Evolutionary conservation across 2,888 invertebrate genomes (phyloP), one percentile per base, ranked within the genome.

Genomic region (Tetragonisca angustula): DNA sequence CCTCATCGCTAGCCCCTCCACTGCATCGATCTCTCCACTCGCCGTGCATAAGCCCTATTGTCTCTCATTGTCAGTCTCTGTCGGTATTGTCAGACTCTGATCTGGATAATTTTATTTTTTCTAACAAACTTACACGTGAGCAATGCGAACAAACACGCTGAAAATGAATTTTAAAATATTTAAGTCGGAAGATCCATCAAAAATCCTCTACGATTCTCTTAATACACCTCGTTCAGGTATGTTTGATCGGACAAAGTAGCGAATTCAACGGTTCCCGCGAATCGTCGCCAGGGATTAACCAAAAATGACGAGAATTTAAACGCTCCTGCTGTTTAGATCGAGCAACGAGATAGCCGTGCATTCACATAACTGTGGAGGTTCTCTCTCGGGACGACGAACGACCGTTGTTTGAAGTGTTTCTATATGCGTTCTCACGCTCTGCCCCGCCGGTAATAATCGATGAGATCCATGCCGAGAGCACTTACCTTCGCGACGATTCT

Each of bases 241-340:
- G 77, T 83, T 79, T 84, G 75, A 76, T 67, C 62, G 68, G 43
- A 72, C 79, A 79, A 85, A 81, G 76, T 67, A 79, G 62, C 54
- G 68, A 56, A 43, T 59, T 86, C 85, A 90, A 88, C 87, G 84
- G 86, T 76, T 85, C 83, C 82, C 79, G 83, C 90, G 88, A 89
- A 90, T 89, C 91, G 87, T 68, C 62, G 65, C 2, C 43, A 2
- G 32, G 88, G 90, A 91, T 91, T 90, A 89, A 88, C 81, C 81
- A 68, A 82, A 43, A 73, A 87, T 81, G 88, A 81, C 74, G 56
- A 81, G 90, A 87, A 90, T 90, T 90, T 83, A 86, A 90, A 88
- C 87, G 87, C 88, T 83, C 64, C 52, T 61, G 77, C 74, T 59
- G 72, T 64, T 74, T 76, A 49, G 56, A 43, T 36, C 15, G 62